These are phyloP conservation scores for Adelges cooleyi DNA, from an alignment of 1,140 invertebrate species.

Conservation along the genomic window DNA sequence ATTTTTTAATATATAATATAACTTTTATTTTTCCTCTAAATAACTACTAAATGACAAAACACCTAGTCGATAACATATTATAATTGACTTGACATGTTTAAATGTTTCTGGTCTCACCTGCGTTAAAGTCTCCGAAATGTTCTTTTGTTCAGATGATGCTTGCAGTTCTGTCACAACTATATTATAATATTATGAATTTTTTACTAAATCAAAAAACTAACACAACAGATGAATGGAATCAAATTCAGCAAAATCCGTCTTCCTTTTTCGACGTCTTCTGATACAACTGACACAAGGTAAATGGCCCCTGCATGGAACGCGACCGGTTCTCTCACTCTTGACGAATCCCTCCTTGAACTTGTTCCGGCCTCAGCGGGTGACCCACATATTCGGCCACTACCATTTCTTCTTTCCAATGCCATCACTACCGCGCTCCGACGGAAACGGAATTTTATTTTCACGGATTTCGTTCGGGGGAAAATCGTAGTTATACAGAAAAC, in stretches of 20 bases:
- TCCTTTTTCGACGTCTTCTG: not conserved
- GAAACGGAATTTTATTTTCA: no score
- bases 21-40: no score
- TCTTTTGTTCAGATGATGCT: not conserved
- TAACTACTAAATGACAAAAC: no score
- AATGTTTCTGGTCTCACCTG: not conserved
- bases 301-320: constrained; percentile 17
- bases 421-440: not conserved
- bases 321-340: constrained; percentile 10
- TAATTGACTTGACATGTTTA: no score
- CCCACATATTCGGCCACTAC: constrained; percentile 6
- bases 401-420: not conserved
- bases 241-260: not conserved
- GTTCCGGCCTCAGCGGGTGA: constrained; percentile 18
- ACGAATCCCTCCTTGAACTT: constrained; percentile 26
- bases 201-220: no score
- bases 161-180: no score
- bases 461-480: no score
- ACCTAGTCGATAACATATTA: no score
- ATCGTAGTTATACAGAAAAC: no score
- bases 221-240: no score
- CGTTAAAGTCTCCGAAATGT: constrained; percentile 10
- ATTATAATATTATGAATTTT: no score
- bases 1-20: no score
- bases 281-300: constrained; percentile 23